Percentiles rank a stretch among this genome's conserved stretches.
These are phyloP conservation scores for Meiosimyza platycephala DNA, from an alignment of 2,888 invertebrate species.

Conservation along the genomic window DNA sequence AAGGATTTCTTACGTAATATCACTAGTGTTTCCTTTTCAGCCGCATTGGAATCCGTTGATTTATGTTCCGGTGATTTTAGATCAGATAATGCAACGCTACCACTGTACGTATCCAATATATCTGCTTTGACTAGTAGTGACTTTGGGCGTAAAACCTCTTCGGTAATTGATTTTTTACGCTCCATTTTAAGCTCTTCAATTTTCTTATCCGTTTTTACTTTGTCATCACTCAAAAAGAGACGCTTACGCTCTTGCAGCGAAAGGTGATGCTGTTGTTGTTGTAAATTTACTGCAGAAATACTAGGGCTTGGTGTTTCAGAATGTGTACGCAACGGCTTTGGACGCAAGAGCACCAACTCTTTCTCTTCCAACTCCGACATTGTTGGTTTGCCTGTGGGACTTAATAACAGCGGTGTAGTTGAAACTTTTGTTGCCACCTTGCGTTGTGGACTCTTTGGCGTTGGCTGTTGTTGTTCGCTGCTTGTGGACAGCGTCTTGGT, in stretches of 20 bases:
- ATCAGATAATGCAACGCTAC: conserved; percentile 41
- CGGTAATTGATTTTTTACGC: conserved; percentile 59
- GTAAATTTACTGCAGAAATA: background rate
- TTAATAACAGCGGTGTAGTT: background rate
- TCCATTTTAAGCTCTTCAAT: conserved; percentile 58
- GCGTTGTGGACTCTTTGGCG: conserved; percentile 39
- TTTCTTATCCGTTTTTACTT: conserved; percentile 56
- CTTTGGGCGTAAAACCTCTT: conserved; percentile 51
- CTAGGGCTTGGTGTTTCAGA: conserved; percentile 1
- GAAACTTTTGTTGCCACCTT: conserved; percentile 28
- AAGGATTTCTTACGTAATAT: conserved; percentile 65
- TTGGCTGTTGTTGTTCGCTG: conserved; percentile 43
- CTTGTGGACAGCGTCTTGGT: conserved; percentile 49
- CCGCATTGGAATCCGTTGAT: background rate
- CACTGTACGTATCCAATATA: conserved; percentile 35
- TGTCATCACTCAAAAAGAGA: conserved; percentile 62
- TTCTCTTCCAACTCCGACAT: conserved; percentile 49
- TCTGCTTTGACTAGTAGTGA: conserved; percentile 39
- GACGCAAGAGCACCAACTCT: conserved; percentile 45
- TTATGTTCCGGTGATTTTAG: background rate
- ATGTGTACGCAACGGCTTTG: conserved; percentile 32
- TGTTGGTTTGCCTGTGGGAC: conserved; percentile 16
- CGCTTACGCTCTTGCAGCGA: conserved; percentile 63
- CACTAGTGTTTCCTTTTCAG: conserved; percentile 49
- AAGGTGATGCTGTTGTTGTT: conserved; percentile 38